Conservation (phyloP, 2,888 invertebrate genomes). For the Thecocarcelia acutangulata region DNA sequence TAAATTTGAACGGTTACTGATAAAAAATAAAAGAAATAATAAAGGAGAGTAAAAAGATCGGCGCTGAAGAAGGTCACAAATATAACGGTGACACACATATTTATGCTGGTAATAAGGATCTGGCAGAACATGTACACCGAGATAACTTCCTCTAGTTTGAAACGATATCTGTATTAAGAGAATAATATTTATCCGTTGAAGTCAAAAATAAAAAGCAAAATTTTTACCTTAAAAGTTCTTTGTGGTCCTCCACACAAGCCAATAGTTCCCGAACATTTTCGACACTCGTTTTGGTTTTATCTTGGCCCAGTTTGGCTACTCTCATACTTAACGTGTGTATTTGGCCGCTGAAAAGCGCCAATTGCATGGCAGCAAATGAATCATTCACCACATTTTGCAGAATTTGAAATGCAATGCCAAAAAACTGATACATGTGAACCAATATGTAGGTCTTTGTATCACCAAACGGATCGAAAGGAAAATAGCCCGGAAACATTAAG, state of each 20-base stretch:
- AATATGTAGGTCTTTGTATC: conserved; percentile 29
- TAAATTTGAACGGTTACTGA: conserved; percentile 61
- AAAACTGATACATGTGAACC: conserved; percentile 66
- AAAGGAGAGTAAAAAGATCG: conserved; percentile 46
- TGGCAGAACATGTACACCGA: conserved; percentile 61
- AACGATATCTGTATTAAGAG: conserved; percentile 62
- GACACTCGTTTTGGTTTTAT: neutral
- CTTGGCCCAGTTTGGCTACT: conserved; percentile 62
- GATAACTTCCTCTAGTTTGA: conserved; percentile 45
- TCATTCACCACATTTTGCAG: conserved; percentile 64
- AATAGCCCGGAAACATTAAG: conserved; percentile 70
- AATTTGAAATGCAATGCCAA: conserved; percentile 61
- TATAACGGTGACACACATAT: conserved; percentile 58
- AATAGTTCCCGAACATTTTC: conserved; percentile 58
- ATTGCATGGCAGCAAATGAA: conserved; percentile 57
- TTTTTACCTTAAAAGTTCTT: conserved; percentile 67
- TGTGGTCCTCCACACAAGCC: conserved; percentile 68
- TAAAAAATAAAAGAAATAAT: conserved; percentile 54
- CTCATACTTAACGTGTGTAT: conserved; percentile 63
- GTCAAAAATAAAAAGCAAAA: no score
- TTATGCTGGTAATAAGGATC: conserved; percentile 54
- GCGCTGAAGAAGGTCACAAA: conserved; percentile 57
- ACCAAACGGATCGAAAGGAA: conserved; percentile 64
- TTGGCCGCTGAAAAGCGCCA: conserved; percentile 68
- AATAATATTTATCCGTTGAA: no score